Conservation (phyloP, 2,888 invertebrate species). For the Mesorhabditis spiculigera region DNA sequence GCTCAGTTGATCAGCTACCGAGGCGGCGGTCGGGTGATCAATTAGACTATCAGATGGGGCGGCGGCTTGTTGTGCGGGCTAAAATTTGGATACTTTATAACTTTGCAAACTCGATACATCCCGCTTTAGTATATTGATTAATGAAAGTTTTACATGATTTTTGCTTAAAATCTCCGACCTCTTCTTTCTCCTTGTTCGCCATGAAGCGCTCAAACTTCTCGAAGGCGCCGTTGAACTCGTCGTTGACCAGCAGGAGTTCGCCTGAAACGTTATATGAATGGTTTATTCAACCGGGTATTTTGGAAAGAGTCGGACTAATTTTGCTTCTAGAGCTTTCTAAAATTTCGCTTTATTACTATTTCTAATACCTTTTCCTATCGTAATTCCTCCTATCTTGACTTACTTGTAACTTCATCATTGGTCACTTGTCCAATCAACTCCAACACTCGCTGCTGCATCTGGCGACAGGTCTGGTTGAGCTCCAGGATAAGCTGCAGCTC, state of each 20-base stretch:
- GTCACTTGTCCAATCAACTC: constrained; percentile 83
- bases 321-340: no score
- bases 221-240: constrained; percentile 91
- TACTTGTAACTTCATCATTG: constrained; percentile 79
- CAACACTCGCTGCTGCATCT: constrained; percentile 92
- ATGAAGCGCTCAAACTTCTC: constrained; percentile 69
- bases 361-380: background rate
- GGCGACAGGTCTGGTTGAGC: constrained; percentile 74
- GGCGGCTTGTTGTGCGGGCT: constrained; percentile 17
- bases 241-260: constrained; percentile 86
- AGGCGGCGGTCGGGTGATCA: no score
- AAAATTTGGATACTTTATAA: no score
- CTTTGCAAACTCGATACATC: no score
- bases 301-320: background rate
- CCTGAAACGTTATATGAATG: constrained; percentile 66
- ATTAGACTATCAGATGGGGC: background rate
- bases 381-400: constrained; percentile 25
- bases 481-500: constrained; percentile 86
- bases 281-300: no score
- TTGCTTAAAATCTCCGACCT: no score
- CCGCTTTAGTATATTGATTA: no score
- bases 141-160: no score
- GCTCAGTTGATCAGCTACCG: constrained; percentile 22
- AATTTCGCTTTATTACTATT: no score
- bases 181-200: constrained; percentile 28